A percentile compares a stretch with the other conserved stretches of the same genome.
phyloP scores from a whole-genome alignment of 37 sponge, comb jelly and placozoan species.

The Ianthella basta region DNA sequence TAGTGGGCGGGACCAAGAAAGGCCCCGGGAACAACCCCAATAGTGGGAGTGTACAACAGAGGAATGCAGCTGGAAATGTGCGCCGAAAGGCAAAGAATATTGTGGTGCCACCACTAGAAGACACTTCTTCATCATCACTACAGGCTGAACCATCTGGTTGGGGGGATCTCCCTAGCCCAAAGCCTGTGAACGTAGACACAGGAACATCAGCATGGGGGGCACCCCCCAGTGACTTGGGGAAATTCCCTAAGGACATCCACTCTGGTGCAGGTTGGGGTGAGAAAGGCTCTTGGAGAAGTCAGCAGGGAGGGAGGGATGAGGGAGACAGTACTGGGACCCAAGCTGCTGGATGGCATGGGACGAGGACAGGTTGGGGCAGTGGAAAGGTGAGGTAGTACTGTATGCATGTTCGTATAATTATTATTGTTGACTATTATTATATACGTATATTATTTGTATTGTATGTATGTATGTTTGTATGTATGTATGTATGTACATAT shows the following conservation, averaged over 20 bases:
- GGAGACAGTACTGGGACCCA: constrained; percentile 14
- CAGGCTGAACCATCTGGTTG: constrained; percentile 76
- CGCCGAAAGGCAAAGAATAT: constrained; percentile 4
- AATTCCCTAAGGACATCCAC: background rate
- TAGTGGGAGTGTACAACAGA: background rate
- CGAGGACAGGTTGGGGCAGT: no score
- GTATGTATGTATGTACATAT: no score
- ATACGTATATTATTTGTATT: no score
- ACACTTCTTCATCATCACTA: background rate
- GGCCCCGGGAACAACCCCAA: background rate
- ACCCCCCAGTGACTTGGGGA: constrained; percentile 47
- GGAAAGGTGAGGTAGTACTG: no score
- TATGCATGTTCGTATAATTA: no score
- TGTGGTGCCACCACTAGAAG: background rate
- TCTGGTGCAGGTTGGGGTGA: background rate
- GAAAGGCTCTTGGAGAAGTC: background rate
- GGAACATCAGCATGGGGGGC: constrained; percentile 79
- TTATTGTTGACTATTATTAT: no score
- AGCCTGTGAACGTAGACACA: constrained; percentile 54
- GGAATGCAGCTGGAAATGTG: no score
- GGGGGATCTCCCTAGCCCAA: constrained; percentile 78
- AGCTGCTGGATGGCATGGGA: constrained; percentile 28
- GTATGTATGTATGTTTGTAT: no score
- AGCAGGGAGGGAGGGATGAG: no score
- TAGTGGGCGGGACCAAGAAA: background rate